phyloP scores from a whole-genome alignment of 92 coral and sea anemone species.

The Epizoanthus ramosus region DNA sequence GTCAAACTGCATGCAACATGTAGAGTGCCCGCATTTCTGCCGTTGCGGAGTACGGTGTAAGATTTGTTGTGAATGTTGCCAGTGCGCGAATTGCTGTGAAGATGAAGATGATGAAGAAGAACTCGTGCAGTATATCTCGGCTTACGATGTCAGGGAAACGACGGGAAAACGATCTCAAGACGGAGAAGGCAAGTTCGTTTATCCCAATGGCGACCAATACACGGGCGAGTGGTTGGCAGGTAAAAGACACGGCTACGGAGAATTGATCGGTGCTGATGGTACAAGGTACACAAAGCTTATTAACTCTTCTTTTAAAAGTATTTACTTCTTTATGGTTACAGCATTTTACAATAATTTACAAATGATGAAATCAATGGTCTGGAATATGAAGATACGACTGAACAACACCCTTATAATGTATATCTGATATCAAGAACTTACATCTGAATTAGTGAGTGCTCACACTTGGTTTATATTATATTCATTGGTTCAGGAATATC shows the following conservation, averaged over 20 bases:
- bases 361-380: no score
- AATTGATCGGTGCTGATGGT: slow-evolving; percentile 62
- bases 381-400: no score
- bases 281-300: slow-evolving; percentile 53
- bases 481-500: no score
- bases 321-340: no score
- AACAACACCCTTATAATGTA: no score
- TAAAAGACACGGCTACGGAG: slow-evolving; percentile 77
- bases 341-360: no score
- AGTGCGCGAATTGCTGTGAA: slow-evolving; percentile 85
- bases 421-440: no score
- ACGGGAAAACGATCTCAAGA: neutral
- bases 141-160: slow-evolving; percentile 33
- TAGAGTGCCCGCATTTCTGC: slow-evolving; percentile 11
- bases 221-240: slow-evolving; percentile 63
- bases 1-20: slow-evolving; percentile 25
- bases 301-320: no score
- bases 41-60: slow-evolving; percentile 18
- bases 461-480: no score
- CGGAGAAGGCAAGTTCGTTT: slow-evolving; percentile 48
- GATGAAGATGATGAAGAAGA: slow-evolving; percentile 64
- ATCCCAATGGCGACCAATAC: slow-evolving; percentile 70
- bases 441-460: no score
- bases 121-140: slow-evolving; percentile 43
- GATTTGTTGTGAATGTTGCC: slow-evolving; percentile 65